Evolutionary conservation across 1,140 invertebrate genomes (phyloP), one percentile per base, ranked within the genome.

Genomic region (Samia ricini): DNA sequence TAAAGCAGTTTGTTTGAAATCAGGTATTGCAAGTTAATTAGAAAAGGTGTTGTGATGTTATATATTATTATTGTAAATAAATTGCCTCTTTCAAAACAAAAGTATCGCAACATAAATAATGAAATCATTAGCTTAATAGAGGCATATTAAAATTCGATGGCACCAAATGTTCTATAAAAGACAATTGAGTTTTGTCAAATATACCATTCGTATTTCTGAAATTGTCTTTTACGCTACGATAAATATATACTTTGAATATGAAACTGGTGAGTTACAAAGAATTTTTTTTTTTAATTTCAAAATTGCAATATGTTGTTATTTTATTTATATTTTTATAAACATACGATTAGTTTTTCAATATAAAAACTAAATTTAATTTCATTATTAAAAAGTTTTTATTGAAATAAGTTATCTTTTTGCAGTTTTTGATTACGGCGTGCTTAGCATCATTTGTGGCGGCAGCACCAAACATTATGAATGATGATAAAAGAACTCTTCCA

Each of bases 121-220:
- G 52, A 55, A 2, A n/a, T 55, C 52, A 55, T 55, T 55, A 55
- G 52, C 22, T 24, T 55, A 55, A 55, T 55, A 55, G 20, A 15
- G 6, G 24, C n/a, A n/a, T n/a, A n/a, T n/a, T n/a, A n/a, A n/a
- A 42, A 42, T 42, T 1, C 12, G 12, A 42, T 8, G 33, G 1
- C 12, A 42, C 0, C 15, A 42, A 42, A 42, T 12, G 10, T 1
- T 15, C 7, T 42, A 42, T 42, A 42, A 42, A 42, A 42, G 33
- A 3, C 12, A 42, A 42, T 12, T 4, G 4, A 15, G 12, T 42
- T 29, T 42, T 15, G 12, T 8, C 15, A 15, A 42, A 42, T 1
- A 15, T 1, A 42, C 4, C 33, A 42, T 42, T 42, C 12, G 1
- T 15, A 42, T 15, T 42, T 29, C 4, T 1, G 4, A 42, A 42